These are phyloP conservation scores for human DNA, from an alignment of 2,113 vertebrate species.

Conservation along the genomic window DNA sequence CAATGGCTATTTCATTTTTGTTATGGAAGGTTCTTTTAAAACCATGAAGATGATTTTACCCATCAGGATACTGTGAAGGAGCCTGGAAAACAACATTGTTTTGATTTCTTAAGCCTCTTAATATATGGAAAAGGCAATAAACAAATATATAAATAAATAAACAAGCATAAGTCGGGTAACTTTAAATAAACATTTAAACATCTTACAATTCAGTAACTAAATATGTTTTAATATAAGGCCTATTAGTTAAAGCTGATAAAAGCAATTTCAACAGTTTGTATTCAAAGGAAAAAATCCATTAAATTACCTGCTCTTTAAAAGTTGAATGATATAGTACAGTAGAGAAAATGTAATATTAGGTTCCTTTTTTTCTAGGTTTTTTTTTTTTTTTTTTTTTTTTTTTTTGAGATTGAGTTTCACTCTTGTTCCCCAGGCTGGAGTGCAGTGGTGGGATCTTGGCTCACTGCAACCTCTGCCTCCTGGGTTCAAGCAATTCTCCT, in stretches of 20 bases:
- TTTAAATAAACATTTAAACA: conserved; percentile 45
- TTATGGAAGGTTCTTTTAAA: not conserved
- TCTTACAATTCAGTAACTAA: conserved; percentile 32
- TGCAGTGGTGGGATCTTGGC: too few relatives aligned
- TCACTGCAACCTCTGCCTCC: too few relatives aligned
- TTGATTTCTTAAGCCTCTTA: conserved; percentile 9
- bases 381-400: too few relatives aligned
- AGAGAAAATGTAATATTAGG: not conserved
- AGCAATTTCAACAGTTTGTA: not conserved
- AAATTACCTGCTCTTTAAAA: conserved; percentile 8
- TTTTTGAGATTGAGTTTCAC: too few relatives aligned
- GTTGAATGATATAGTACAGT: not conserved
- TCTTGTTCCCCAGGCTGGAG: too few relatives aligned
- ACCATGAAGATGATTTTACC: conserved; percentile 5
- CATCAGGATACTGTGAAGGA: not conserved
- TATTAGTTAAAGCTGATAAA: not conserved
- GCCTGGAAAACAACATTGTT: not conserved
- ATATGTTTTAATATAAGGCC: not conserved
- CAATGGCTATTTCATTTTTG: not conserved
- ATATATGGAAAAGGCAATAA: not conserved
- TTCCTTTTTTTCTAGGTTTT: too few relatives aligned
- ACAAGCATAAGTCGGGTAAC: not conserved
- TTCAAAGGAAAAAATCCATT: not conserved
- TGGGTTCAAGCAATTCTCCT: too few relatives aligned
- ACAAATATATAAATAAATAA: not conserved